Percentiles rank a stretch among this genome's conserved stretches.
Evolutionary conservation across 2,888 invertebrate genomes (phyloP).

Genomic region (Pogonocherus hispidulus): DNA sequence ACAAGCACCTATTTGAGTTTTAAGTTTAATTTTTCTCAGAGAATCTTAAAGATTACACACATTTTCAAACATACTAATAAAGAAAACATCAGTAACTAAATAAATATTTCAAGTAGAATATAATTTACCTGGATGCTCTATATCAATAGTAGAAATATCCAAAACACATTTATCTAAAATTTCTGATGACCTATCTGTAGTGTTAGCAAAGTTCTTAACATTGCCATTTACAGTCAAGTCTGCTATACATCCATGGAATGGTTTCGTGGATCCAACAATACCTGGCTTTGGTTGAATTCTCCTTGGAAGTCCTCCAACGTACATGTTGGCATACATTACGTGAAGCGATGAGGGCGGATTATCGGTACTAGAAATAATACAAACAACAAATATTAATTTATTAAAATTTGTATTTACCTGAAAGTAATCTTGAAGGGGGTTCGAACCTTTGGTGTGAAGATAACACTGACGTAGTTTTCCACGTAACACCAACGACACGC

Average conservation of each 20-base stretch:
- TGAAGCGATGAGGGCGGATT: conserved; percentile 72
- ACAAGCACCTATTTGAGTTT: background rate
- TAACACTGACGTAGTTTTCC: too few species aligned
- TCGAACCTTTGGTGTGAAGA: too few species aligned
- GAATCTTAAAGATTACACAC: too few species aligned
- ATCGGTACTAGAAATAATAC: conserved; percentile 50
- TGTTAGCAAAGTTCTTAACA: conserved; percentile 83
- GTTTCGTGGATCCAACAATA: conserved; percentile 72
- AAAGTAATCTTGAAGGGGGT: too few species aligned
- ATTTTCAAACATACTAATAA: too few species aligned
- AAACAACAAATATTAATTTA: conserved; percentile 5
- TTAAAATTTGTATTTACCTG: too few species aligned
- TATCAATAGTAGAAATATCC: conserved; percentile 60
- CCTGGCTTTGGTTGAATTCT: conserved; percentile 71
- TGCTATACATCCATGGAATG: conserved; percentile 92
- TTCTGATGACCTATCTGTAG: conserved; percentile 74
- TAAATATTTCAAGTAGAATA: background rate
- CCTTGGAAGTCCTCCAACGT: conserved; percentile 88
- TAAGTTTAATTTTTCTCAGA: too few species aligned
- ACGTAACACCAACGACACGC: too few species aligned
- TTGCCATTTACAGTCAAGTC: conserved; percentile 91
- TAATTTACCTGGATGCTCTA: conserved; percentile 31
- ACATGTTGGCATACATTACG: conserved; percentile 80
- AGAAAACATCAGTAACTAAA: background rate
- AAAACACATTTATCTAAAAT: conserved; percentile 74